These are phyloP conservation scores for Herminia tarsipennalis DNA, from an alignment of 2,888 invertebrate species.

Conservation along the genomic window DNA sequence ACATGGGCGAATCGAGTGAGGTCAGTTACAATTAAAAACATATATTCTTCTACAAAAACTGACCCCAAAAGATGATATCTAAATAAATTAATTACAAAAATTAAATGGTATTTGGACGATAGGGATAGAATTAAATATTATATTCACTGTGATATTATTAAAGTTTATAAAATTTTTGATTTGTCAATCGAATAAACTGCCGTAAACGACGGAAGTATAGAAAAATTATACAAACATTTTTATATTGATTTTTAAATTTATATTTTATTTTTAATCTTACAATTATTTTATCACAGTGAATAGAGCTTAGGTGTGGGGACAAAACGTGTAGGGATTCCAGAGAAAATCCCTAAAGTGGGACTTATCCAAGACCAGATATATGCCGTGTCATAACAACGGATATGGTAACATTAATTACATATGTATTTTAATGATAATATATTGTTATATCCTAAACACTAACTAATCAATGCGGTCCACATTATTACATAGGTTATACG, in stretches of 20 bases:
- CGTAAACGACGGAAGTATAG: constrained; percentile 27
- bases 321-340: constrained; percentile 25
- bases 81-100: constrained; percentile 7
- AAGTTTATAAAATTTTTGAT: constrained; percentile 31
- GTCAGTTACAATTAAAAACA: constrained; percentile 26
- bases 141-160: constrained; percentile 69
- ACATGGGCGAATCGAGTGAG: constrained; percentile 30
- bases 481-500: constrained; percentile 32
- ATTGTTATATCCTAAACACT: constrained; percentile 52
- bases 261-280: constrained; percentile 41
- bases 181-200: constrained; percentile 30
- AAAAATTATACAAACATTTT: constrained; percentile 38
- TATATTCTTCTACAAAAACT: constrained; percentile 13
- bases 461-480: constrained; percentile 37
- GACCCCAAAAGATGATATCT: constrained; percentile 26
- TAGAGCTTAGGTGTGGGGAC: constrained; percentile 52
- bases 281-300: constrained; percentile 73
- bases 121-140: constrained; percentile 35
- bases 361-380: constrained; percentile 24
- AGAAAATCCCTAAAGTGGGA: constrained; percentile 27
- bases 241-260: constrained; percentile 37
- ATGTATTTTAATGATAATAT: constrained; percentile 49
- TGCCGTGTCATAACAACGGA: constrained; percentile 39
- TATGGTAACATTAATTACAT: constrained; percentile 38
- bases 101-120: constrained; percentile 31